Base-by-base conservation (phyloP, 2,888 invertebrate species). In the Cheilosia pagana region DNA sequence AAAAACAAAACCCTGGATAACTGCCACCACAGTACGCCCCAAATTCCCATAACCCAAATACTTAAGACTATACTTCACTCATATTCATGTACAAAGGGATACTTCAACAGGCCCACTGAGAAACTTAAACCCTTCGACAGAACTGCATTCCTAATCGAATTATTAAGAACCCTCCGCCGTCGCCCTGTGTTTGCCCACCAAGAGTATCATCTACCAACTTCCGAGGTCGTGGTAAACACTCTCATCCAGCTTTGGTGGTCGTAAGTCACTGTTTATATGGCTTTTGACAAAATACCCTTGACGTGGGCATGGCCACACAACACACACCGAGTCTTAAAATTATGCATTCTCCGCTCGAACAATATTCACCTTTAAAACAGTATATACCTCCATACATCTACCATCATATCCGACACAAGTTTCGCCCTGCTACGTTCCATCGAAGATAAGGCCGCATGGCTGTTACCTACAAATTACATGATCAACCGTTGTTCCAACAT, bases 401-500 rank as follows among this genome's bases (percentile, higher is more conserved):
- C 35, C 16, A 21, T 68, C 55, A 55, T 57, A 68, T 45, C 45
- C 55, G 35, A 45, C 71, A 59, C 28, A 71, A 71, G 41, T 71
- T 71, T 52, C 52, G 39, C 28, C 10, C 16, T 52, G 71, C 25
- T 50, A 50, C 59, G 25, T 50, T 71, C 41, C 53, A 60, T 60
- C 31, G 60, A 76, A 55, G 60, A 71, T 78, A 78, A 63, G 39
- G 70, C 55, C 39, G 53, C 68, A 77, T 70, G 39, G 55, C 41
- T 63, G 45, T 62, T 21, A 43, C 53, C 21, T 48, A 60, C 25
- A 70, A 65, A 71, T 81, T 71, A 82, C 65, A 67, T 62, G 71
- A 82, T 72, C 77, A 82, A 72, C 55, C 50, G 39, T 82, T 72
- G 67, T 67, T 68, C 67, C 67, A 59, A 65, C 72, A 60, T 48